These are phyloP conservation scores for Drymodes brunneopygia DNA, from an alignment of 2,113 vertebrate species.

Conservation along the genomic window DNA sequence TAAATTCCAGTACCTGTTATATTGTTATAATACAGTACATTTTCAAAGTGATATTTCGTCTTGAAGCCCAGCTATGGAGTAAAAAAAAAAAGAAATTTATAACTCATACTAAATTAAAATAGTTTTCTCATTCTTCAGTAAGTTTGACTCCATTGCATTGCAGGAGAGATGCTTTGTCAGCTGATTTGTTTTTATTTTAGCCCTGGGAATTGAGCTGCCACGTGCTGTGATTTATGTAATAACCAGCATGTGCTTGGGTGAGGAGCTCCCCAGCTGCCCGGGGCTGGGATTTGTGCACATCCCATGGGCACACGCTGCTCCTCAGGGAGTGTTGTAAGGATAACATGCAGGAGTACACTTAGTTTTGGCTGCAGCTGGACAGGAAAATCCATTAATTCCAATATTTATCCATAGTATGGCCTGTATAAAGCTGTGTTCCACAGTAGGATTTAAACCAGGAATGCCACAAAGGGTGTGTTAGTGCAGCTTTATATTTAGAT, in stretches of 20 bases:
- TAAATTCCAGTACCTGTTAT: not conserved
- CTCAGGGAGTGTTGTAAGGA: not conserved
- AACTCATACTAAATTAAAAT: not conserved
- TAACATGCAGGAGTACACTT: not conserved
- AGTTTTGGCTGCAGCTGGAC: not conserved
- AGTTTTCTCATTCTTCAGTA: not conserved
- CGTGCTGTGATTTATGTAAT: not conserved
- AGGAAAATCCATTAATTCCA: not conserved
- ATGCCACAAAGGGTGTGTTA: not conserved
- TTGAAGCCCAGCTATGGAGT: not conserved
- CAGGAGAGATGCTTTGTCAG: not conserved
- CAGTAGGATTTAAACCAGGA: not conserved
- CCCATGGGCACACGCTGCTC: not conserved
- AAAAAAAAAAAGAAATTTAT: not conserved
- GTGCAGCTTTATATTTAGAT: not conserved
- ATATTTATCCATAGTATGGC: not conserved
- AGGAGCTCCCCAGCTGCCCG: not conserved
- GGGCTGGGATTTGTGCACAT: not conserved
- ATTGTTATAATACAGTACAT: not conserved
- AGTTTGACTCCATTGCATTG: not conserved
- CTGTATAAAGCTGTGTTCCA: not conserved
- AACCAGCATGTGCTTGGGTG: not conserved
- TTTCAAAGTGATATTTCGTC: not conserved
- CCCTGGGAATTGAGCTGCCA: not conserved
- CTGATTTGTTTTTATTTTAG: slow-evolving; percentile 3